Conservation (phyloP, 2,797 vertebrate species). For the Anas acuta region DNA sequence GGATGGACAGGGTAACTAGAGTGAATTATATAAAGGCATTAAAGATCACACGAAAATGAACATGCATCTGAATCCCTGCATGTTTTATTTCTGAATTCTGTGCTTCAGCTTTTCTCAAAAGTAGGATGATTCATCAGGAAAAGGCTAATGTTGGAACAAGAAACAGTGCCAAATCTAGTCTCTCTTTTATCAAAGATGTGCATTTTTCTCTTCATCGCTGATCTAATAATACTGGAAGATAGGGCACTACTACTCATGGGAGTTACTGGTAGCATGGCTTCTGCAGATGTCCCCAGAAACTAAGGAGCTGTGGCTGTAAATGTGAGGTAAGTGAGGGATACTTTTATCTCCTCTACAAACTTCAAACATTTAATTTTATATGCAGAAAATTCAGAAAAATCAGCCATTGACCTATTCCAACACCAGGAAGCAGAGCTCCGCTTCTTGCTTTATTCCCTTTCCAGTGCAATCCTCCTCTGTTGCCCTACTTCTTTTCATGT, state of each 20-base stretch:
- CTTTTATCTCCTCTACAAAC: not conserved
- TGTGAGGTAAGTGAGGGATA: not conserved
- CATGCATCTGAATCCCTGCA: not conserved
- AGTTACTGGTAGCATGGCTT: not conserved
- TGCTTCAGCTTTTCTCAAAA: not conserved
- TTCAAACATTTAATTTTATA: not conserved
- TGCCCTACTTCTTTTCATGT: not conserved
- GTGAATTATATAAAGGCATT: not conserved
- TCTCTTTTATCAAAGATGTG: not conserved
- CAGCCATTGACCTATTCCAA: not conserved
- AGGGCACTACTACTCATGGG: not conserved
- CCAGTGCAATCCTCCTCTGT: not conserved
- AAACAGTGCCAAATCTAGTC: not conserved
- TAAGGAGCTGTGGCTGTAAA: not conserved
- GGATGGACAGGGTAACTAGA: not conserved
- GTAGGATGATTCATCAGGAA: not conserved
- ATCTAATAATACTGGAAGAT: not conserved
- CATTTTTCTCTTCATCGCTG: not conserved
- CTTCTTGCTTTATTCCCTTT: not conserved
- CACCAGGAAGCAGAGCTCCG: not conserved
- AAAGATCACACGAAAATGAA: not conserved
- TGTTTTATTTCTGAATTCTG: not conserved
- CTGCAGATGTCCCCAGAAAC: not conserved
- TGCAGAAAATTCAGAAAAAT: not conserved
- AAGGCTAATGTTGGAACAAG: not conserved